These are phyloP conservation scores for Calliopsis andreniformis DNA, from an alignment of 1,140 invertebrate genomes.

Conservation along the genomic window DNA sequence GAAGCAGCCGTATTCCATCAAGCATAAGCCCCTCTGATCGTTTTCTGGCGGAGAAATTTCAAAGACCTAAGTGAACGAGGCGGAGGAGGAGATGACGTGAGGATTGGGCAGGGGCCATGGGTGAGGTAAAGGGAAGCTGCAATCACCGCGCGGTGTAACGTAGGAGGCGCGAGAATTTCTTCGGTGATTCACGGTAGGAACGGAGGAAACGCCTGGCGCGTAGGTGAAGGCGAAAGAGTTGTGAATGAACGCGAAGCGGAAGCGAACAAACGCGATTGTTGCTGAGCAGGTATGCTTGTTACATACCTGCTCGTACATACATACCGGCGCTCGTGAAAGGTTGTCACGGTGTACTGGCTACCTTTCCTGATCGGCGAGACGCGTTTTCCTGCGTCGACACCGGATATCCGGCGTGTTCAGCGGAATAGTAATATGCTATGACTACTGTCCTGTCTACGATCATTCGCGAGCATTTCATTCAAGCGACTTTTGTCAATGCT, in stretches of 20 bases:
- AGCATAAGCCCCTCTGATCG: not conserved
- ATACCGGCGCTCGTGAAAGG: conserved; percentile 43
- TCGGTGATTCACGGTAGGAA: conserved; percentile 58
- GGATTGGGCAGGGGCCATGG: not conserved
- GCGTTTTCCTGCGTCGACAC: conserved; percentile 66
- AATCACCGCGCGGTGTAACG: not conserved
- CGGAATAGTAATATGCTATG: conserved; percentile 70
- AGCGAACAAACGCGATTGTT: conserved; percentile 52
- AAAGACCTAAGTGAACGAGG: not conserved
- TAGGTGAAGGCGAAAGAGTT: conserved; percentile 57
- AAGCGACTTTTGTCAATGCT: not conserved
- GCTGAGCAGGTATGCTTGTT: conserved; percentile 26
- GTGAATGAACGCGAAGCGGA: conserved; percentile 65
- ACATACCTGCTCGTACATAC: conserved; percentile 34
- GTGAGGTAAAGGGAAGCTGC: not conserved
- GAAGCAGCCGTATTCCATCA: conserved; percentile 12
- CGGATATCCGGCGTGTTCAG: conserved; percentile 71
- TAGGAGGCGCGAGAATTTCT: conserved; percentile 35
- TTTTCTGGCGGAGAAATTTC: not conserved
- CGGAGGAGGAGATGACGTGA: not conserved
- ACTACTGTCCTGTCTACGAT: conserved; percentile 4
- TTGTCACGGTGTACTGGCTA: conserved; percentile 23
- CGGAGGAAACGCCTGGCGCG: conserved; percentile 55
- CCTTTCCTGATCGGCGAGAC: conserved; percentile 66
- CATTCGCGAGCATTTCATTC: conserved; percentile 15